Evolutionary conservation across 2,888 invertebrate species (phyloP).

Genomic region (Gibbula magus): DNA sequence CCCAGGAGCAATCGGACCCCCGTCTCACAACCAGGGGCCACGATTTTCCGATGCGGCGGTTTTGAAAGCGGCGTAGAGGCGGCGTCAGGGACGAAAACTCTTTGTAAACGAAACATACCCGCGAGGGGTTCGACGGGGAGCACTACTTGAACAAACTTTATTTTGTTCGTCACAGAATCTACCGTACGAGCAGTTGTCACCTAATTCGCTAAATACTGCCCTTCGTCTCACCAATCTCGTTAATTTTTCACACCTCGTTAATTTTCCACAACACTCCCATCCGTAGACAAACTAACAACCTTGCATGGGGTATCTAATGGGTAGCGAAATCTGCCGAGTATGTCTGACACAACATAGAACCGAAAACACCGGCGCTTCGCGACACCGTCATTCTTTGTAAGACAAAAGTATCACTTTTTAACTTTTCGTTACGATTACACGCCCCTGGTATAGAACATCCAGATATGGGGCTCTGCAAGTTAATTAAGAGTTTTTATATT

Average conservation of each 20-base stretch:
- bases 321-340: not conserved
- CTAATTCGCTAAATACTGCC: conserved; percentile 17
- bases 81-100: not conserved
- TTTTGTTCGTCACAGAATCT: conserved; percentile 26
- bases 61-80: conserved; percentile 24
- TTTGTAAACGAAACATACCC: conserved; percentile 13
- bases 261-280: conserved; percentile 21
- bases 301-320: not conserved
- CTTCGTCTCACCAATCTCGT: conserved; percentile 31
- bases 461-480: not conserved
- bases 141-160: conserved; percentile 26
- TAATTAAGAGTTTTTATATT: conserved; percentile 25
- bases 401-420: too few species aligned
- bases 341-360: too few species aligned
- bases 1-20: conserved; percentile 22
- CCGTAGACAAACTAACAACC: conserved; percentile 17
- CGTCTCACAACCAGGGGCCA: conserved; percentile 22
- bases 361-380: too few species aligned
- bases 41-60: conserved; percentile 27
- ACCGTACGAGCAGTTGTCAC: conserved; percentile 25
- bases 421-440: too few species aligned
- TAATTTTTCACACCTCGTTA: conserved; percentile 33
- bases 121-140: conserved; percentile 21
- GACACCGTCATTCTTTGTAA: too few species aligned
- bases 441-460: too few species aligned